Percentiles rank a stretch among this genome's conserved stretches.
phyloP scores from a whole-genome alignment of 2,797 vertebrate species.

The Pelochelys cantorii region DNA sequence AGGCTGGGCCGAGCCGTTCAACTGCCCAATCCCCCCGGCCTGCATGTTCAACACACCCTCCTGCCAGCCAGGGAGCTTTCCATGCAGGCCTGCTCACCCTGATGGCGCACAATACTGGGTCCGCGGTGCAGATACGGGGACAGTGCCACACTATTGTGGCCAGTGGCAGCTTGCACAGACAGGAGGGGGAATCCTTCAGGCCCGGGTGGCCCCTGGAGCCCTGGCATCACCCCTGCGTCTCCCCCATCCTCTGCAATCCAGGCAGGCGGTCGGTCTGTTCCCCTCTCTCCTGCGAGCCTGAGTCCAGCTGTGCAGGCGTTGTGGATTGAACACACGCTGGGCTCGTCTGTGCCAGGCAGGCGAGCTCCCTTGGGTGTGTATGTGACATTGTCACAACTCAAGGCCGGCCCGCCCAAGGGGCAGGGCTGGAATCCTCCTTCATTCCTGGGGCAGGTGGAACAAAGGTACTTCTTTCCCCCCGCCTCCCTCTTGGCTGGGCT shows the following conservation, averaged over 20 bases:
- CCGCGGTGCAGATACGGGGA: background rate
- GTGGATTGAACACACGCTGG: background rate
- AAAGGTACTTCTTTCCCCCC: background rate
- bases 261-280: too few relatives aligned
- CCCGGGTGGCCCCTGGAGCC: background rate
- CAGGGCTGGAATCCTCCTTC: background rate
- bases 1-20: background rate
- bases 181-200: background rate
- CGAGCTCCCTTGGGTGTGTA: background rate
- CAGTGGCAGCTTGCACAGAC: background rate
- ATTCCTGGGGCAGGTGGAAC: background rate
- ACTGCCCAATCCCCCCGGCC: fast-evolving
- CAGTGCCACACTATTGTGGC: background rate
- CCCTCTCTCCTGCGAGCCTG: background rate
- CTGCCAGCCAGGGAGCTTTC: background rate
- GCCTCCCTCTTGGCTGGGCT: background rate
- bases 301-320: background rate
- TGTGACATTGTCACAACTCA: background rate
- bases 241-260: background rate
- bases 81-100: background rate
- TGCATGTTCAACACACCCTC: background rate
- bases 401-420: background rate
- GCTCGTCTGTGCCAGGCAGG: background rate
- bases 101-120: background rate
- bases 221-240: background rate